phyloP scores from a whole-genome alignment of 1,140 invertebrate genomes.

The Trachymyrmex cornetzi region DNA sequence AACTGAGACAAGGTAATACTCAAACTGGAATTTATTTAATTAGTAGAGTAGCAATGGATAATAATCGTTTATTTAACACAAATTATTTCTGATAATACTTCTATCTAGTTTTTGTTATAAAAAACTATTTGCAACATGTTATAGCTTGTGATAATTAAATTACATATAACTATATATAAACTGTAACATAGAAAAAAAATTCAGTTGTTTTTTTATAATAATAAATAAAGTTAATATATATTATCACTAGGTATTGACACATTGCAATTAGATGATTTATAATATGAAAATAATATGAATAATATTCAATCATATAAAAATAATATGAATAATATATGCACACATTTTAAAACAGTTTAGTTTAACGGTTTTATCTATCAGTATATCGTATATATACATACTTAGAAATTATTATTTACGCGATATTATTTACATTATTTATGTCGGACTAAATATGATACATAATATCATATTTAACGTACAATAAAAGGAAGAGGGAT shows the following conservation, averaged over 20 bases:
- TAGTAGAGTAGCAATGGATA: not conserved
- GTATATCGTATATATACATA: not conserved
- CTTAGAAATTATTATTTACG: slow-evolving; percentile 31
- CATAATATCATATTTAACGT: slow-evolving; percentile 16
- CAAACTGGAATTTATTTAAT: not conserved
- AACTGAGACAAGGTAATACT: not conserved
- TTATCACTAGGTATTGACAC: not conserved
- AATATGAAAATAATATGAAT: slow-evolving; percentile 3
- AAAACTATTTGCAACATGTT: not conserved
- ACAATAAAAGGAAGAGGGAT: slow-evolving; percentile 64
- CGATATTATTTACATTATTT: slow-evolving; percentile 31
- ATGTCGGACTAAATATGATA: slow-evolving; percentile 9
- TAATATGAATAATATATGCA: not conserved
- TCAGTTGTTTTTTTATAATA: not conserved
- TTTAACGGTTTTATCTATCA: not conserved
- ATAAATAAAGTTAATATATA: slow-evolving; percentile 8
- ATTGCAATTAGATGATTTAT: not conserved
- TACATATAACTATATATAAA: not conserved
- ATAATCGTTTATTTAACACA: not conserved
- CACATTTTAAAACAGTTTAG: not conserved
- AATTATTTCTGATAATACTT: not conserved
- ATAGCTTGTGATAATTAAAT: slow-evolving; percentile 3
- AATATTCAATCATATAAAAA: not conserved
- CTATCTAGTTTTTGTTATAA: not conserved
- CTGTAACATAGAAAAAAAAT: not conserved